These are phyloP conservation scores for Galeopterus variegatus DNA, from an alignment of 2,113 vertebrate species.

Conservation along the genomic window DNA sequence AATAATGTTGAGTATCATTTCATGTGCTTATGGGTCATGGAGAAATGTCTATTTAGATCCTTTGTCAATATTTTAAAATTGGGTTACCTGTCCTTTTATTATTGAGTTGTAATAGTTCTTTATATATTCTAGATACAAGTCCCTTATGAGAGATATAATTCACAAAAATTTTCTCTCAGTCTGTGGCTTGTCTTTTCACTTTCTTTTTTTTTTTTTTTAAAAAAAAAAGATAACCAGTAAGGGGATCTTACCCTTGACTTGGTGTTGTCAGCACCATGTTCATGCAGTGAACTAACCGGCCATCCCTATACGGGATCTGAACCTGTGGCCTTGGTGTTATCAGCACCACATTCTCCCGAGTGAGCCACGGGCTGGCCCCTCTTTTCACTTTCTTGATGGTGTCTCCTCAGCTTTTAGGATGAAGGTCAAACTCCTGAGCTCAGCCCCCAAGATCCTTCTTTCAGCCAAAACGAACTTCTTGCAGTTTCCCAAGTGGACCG, in stretches of 20 bases:
- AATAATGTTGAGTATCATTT: not conserved
- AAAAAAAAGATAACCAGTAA: too few species aligned
- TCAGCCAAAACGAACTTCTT: not conserved
- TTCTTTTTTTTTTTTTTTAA: not conserved
- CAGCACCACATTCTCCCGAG: too few species aligned
- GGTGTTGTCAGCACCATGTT: too few species aligned
- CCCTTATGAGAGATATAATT: not conserved
- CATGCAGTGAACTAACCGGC: too few species aligned
- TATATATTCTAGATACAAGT: not conserved
- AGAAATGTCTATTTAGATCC: not conserved
- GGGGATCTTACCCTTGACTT: too few species aligned
- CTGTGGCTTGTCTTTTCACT: not conserved
- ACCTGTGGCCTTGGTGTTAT: too few species aligned
- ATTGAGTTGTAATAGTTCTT: slow-evolving; percentile 11
- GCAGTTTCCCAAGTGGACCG: not conserved
- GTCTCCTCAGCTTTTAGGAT: not conserved
- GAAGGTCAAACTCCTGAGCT: not conserved
- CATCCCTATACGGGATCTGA: too few species aligned
- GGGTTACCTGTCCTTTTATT: not conserved
- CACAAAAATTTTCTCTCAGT: not conserved
- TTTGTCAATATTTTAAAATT: not conserved
- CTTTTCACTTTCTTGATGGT: not conserved
- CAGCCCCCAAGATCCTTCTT: not conserved
- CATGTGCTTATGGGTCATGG: not conserved
- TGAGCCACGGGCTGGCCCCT: too few species aligned